phyloP scores from a whole-genome alignment of 2,888 invertebrate species.

The Cheilosia variabilis region DNA sequence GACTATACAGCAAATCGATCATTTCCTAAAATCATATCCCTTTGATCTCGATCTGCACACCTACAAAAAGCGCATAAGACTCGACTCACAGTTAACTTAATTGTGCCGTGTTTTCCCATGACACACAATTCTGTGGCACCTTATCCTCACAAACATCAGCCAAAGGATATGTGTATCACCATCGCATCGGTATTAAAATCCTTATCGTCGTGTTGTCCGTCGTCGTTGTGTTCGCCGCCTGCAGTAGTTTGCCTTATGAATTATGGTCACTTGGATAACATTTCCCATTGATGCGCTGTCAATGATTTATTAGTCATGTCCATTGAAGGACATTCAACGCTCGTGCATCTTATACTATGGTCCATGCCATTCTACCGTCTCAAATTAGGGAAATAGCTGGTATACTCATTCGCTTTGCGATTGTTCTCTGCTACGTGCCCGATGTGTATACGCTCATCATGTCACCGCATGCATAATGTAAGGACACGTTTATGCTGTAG shows the following conservation, averaged over 20 bases:
- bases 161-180: slow-evolving; percentile 25
- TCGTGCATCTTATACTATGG: slow-evolving; percentile 52
- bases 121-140: neutral
- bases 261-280: slow-evolving; percentile 61
- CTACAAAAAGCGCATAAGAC: neutral
- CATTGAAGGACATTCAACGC: slow-evolving; percentile 50
- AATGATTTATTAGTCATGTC: slow-evolving; percentile 68
- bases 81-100: neutral
- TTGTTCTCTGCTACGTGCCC: no score
- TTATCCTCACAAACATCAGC: neutral
- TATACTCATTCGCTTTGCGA: no score
- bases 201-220: slow-evolving; percentile 40
- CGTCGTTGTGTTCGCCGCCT: slow-evolving; percentile 26
- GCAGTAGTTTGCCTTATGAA: slow-evolving; percentile 62
- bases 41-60: no score
- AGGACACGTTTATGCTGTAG: neutral
- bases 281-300: slow-evolving; percentile 44
- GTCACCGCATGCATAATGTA: neutral
- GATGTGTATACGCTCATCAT: no score
- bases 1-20: no score
- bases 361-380: slow-evolving; percentile 19
- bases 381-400: slow-evolving; percentile 46
- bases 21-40: neutral
- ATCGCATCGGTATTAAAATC: slow-evolving; percentile 59
- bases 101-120: neutral